These are phyloP conservation scores for Parnassius apollo DNA, from an alignment of 2,888 invertebrate genomes.

Conservation along the genomic window DNA sequence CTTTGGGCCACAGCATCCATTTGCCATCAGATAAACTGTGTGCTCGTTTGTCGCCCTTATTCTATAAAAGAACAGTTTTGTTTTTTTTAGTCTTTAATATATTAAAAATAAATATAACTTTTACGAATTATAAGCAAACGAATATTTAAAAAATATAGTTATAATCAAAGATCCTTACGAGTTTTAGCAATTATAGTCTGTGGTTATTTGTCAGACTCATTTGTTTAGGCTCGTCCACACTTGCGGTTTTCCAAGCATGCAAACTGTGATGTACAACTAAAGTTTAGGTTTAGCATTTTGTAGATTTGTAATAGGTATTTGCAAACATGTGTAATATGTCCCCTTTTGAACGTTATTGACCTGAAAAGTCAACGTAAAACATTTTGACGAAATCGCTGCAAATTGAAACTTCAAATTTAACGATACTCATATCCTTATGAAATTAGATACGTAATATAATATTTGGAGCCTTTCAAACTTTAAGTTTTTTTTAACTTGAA, in stretches of 20 bases:
- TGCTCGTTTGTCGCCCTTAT: too few relatives aligned
- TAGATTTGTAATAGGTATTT: constrained; percentile 6
- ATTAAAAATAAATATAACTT: too few relatives aligned
- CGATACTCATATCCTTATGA: too few relatives aligned
- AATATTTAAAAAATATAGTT: too few relatives aligned
- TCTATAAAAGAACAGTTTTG: too few relatives aligned
- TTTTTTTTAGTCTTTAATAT: too few relatives aligned
- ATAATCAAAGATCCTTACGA: not conserved
- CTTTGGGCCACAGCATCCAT: too few relatives aligned
- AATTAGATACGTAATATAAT: too few relatives aligned
- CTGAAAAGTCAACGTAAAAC: constrained; percentile 12
- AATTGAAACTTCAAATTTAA: constrained; percentile 19
- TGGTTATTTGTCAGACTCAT: constrained; percentile 4
- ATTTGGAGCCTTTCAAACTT: too few relatives aligned
- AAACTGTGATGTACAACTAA: not conserved
- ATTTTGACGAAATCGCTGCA: constrained; percentile 18
- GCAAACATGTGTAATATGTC: constrained; percentile 23
- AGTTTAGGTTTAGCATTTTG: constrained; percentile 9
- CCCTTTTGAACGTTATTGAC: constrained; percentile 22
- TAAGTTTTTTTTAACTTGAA: too few relatives aligned
- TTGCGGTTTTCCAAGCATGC: constrained; percentile 17
- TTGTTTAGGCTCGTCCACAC: constrained; percentile 1
- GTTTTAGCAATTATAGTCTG: constrained; percentile 1
- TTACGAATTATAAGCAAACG: too few relatives aligned
- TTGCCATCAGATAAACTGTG: too few relatives aligned